Base-by-base conservation (phyloP, 1,140 invertebrate species). In the Monochamus saltuarius region DNA sequence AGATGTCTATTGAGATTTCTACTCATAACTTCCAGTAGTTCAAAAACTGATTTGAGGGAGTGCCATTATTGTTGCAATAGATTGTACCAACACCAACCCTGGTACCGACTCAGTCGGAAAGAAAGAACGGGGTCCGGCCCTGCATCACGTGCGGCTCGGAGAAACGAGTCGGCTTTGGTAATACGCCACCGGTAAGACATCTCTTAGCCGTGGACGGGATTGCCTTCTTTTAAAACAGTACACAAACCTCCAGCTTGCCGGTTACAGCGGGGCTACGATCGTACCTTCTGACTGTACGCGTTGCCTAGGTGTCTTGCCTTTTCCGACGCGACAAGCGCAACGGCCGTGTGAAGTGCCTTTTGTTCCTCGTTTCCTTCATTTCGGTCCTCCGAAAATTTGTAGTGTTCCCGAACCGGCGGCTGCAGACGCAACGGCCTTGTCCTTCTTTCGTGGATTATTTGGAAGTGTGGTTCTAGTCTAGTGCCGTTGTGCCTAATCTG, bases 401-500 rank as follows among this genome's bases (percentile, higher is more conserved):
- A n/a, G 22, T 29, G 22, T 29, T 29, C 14, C 19, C 6, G 19
- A 22, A 35, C 16, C 11, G 34, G 43, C 34, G 11, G 54, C 13
- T 39, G 34, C 13, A n/a, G n/a, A n/a, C 36, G 17, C 49, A 7
- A 17, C 16, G 40, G 40, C 40, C 22, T 29, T 29, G 22, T 6
- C 22, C 22, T 29, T 29, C 22, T 29, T 29, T 6, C 22, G 22
- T 29, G 22, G 22, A 29, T 29, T 29, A 29, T 29, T 29, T 29
- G 40, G 40, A 42, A 13, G n/a, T 42, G 16, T 42, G 40, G n/a
- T 13, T 13, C 40, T 13, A 7, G n/a, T 42, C n/a, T 13, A 55
- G 53, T 46, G 59, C 52, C 53, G 39, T 56, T 61, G 51, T 40
- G 55, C 51, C 59, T n/a, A 9, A 42, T 29, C 22, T 29, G 22